Percentiles rank a stretch among this genome's conserved stretches.
phyloP scores from a whole-genome alignment of 2,797 vertebrate species.

The Labeo calbasu region DNA sequence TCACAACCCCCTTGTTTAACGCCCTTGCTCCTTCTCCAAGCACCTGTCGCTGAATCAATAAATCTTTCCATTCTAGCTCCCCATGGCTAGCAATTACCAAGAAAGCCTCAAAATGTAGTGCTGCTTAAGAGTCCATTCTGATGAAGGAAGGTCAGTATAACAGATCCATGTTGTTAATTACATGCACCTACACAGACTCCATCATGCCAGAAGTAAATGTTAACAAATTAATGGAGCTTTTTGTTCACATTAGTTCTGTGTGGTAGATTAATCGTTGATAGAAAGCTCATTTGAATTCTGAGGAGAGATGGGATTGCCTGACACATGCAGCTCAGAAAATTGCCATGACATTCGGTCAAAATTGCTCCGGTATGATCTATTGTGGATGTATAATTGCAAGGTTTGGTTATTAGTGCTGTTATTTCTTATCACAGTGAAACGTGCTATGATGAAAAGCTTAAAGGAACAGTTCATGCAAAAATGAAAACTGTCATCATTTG shows the following conservation, averaged over 20 bases:
- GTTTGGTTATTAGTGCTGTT: conserved; percentile 29
- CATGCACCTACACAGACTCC: neutral
- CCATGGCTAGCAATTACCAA: neutral
- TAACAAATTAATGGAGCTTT: conserved; percentile 32
- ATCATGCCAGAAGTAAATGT: conserved; percentile 24
- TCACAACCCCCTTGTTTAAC: neutral
- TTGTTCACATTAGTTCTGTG: conserved; percentile 9
- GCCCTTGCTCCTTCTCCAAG: neutral
- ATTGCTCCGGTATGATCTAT: conserved; percentile 13
- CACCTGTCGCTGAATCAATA: neutral
- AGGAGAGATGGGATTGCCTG: conserved; percentile 4
- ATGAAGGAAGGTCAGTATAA: neutral
- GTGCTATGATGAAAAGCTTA: neutral
- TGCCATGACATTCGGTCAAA: conserved; percentile 4
- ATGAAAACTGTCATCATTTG: too few species aligned
- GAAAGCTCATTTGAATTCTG: conserved; percentile 47
- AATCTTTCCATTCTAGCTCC: neutral
- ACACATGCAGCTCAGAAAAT: conserved; percentile 30
- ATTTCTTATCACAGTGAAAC: neutral
- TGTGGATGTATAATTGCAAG: conserved; percentile 9
- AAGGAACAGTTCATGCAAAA: neutral
- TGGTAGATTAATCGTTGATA: conserved; percentile 42
- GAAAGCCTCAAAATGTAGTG: neutral
- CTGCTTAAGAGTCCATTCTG: neutral
- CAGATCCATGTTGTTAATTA: conserved; percentile 7